A percentile compares a stretch with the other conserved stretches of the same genome.
Evolutionary conservation across 2,797 vertebrate species (phyloP).

Genomic region (Pipistrellus pipistrellus): DNA sequence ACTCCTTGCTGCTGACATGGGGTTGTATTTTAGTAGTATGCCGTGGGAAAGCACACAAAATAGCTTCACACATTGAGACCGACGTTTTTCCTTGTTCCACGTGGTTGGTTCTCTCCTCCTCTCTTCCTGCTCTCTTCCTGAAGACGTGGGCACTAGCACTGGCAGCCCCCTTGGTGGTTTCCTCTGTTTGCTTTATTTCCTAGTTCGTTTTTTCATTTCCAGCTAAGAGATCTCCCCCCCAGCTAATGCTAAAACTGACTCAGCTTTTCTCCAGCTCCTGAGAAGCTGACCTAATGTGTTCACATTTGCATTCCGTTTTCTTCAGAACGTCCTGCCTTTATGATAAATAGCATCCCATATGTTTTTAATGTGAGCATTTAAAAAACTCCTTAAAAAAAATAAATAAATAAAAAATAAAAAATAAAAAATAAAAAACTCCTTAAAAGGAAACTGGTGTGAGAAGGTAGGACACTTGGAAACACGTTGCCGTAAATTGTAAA

Average conservation of each 20-base stretch:
- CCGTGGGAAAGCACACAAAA: slow-evolving; percentile 1
- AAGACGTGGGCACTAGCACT: background rate
- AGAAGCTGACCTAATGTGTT: slow-evolving; percentile 9
- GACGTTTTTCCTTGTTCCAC: background rate
- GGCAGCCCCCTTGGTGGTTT: background rate
- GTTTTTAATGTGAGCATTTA: slow-evolving; percentile 72
- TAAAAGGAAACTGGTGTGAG: slow-evolving; percentile 72
- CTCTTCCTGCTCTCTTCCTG: background rate
- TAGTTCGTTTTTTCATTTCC: background rate
- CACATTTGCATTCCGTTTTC: background rate
- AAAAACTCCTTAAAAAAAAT: slow-evolving; percentile 77
- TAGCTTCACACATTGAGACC: background rate
- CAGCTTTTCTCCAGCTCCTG: slow-evolving; percentile 11
- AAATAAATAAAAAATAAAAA: no score
- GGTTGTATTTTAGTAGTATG: slow-evolving; percentile 21
- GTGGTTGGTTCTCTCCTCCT: background rate
- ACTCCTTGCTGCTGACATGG: background rate
- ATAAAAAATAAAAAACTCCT: slow-evolving; percentile 64
- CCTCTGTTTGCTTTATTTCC: background rate
- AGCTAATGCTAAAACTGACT: background rate
- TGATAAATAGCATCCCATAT: slow-evolving; percentile 10
- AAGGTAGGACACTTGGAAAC: slow-evolving; percentile 72
- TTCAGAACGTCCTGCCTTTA: slow-evolving; percentile 67
- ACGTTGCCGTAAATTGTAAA: slow-evolving; percentile 74
- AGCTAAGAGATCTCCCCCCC: background rate